Percentiles rank a stretch among this genome's conserved stretches.
phyloP scores from a whole-genome alignment of 2,113 vertebrate genomes.

The Dasyprocta punctata region DNA sequence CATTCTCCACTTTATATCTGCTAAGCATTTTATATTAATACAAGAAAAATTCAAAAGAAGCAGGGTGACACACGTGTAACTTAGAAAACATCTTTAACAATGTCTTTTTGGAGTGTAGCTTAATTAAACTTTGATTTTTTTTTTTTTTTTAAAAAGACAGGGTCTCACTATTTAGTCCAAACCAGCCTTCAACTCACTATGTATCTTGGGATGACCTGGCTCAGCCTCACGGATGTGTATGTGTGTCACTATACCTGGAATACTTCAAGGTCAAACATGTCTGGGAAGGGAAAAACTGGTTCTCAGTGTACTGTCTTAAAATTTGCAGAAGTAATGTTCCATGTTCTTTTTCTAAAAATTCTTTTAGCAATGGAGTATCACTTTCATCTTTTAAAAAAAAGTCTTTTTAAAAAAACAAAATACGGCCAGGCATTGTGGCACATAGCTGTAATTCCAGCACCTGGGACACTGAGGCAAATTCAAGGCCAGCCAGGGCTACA shows the following conservation, averaged over 20 bases:
- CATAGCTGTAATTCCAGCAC: background rate
- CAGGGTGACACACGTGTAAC: background rate
- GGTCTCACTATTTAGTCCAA: background rate
- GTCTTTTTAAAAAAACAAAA: background rate
- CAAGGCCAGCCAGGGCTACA: background rate
- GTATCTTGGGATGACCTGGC: background rate
- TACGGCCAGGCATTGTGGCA: background rate
- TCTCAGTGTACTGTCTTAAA: slow-evolving; percentile 12
- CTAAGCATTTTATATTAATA: background rate
- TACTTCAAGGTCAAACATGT: background rate
- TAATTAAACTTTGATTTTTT: background rate
- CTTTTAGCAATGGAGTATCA: background rate
- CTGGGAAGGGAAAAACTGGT: background rate
- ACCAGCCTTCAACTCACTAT: background rate
- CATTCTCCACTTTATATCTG: background rate
- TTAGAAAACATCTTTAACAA: slow-evolving; percentile 33
- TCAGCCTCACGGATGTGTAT: background rate
- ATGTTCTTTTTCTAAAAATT: background rate
- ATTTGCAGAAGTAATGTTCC: background rate
- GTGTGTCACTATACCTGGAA: background rate
- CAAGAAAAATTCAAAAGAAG: background rate
- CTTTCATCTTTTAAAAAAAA: slow-evolving; percentile 12
- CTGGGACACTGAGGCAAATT: background rate
- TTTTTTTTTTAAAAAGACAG: background rate
- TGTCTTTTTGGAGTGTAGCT: background rate